Conservation (phyloP, 1,140 invertebrate genomes). For the Antheraea mylitta region DNA sequence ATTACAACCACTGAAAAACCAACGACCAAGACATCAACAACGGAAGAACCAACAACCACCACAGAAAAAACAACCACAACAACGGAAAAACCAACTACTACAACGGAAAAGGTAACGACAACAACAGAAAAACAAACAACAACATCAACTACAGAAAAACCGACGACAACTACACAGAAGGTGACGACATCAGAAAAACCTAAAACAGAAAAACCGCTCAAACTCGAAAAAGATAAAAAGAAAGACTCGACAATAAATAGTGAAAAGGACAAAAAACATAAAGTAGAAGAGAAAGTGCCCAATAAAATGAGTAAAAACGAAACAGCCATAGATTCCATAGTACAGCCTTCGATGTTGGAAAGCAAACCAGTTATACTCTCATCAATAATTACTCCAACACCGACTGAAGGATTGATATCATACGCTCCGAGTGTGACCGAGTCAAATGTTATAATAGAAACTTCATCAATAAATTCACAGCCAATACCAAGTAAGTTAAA, state of each 20-base stretch:
- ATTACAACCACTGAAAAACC: neutral
- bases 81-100: constrained; percentile 32
- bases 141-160: constrained; percentile 35
- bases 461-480: constrained; percentile 62
- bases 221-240: constrained; percentile 59
- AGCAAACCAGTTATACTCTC: constrained; percentile 39
- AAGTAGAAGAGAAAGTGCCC: constrained; percentile 42
- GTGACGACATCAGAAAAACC: constrained; percentile 29
- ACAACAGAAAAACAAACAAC: constrained; percentile 37
- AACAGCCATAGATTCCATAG: constrained; percentile 22
- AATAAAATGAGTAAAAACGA: constrained; percentile 19
- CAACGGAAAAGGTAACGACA: constrained; percentile 34
- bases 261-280: constrained; percentile 55
- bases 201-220: constrained; percentile 47
- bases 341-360: constrained; percentile 61
- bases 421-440: constrained; percentile 33
- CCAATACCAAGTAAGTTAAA: constrained; percentile 53
- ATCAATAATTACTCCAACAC: constrained; percentile 48
- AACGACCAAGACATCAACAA: constrained; percentile 30
- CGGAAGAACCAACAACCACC: constrained; percentile 33
- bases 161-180: constrained; percentile 33
- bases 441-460: constrained; percentile 32
- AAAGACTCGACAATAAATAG: constrained; percentile 38
- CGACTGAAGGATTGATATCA: constrained; percentile 60
- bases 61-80: constrained; percentile 35